phyloP scores from a whole-genome alignment of 1,140 invertebrate species.

The Lethrus apterus region DNA sequence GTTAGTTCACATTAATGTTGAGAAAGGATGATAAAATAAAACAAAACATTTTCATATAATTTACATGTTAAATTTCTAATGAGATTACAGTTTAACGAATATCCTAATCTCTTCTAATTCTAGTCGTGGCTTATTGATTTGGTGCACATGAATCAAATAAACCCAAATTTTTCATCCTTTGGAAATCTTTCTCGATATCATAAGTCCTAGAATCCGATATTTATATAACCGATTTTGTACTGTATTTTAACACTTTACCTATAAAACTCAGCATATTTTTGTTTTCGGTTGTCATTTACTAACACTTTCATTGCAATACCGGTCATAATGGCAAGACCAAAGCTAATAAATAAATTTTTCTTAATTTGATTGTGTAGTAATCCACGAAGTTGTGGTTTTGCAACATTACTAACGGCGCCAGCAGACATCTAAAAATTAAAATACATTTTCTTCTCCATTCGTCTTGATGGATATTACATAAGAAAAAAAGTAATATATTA shows the following conservation, averaged over 20 bases:
- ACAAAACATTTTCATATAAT: no score
- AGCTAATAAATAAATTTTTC: constrained; percentile 45
- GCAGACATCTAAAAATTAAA: constrained; percentile 9
- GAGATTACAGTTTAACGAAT: no score
- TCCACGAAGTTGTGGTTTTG: constrained; percentile 49
- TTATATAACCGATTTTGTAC: neutral
- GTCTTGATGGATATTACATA: no score
- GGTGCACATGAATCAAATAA: constrained; percentile 47
- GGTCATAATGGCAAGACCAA: constrained; percentile 37
- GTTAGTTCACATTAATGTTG: no score
- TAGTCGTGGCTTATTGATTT: no score
- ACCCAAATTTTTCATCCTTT: constrained; percentile 48
- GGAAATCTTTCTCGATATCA: constrained; percentile 50
- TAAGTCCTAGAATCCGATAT: constrained; percentile 43
- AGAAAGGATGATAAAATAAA: no score
- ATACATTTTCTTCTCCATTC: no score
- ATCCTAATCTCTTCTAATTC: no score
- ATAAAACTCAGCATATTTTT: constrained; percentile 59
- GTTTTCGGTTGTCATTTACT: constrained; percentile 49
- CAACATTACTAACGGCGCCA: neutral
- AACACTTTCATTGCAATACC: constrained; percentile 45
- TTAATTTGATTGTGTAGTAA: constrained; percentile 50
- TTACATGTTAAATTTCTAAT: no score
- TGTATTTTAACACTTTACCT: constrained; percentile 45
- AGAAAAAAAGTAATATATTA: no score